Percentiles rank a stretch among this genome's conserved stretches.
Conservation (phyloP, 2,797 vertebrate genomes). For the Phoeniculus purpureus region DNA sequence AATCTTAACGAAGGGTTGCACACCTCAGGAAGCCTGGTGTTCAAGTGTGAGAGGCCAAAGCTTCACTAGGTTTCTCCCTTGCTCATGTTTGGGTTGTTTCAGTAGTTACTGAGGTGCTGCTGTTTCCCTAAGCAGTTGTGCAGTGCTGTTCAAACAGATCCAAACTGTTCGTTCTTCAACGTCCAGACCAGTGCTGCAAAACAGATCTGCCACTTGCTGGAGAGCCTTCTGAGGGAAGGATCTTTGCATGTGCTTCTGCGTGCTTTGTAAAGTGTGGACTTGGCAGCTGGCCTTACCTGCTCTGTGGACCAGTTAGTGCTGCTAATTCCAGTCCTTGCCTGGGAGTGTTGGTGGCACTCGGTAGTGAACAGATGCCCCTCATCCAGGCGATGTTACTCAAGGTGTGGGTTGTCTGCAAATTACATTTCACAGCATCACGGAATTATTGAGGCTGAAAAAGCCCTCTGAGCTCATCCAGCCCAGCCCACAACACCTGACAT, state of each 20-base stretch:
- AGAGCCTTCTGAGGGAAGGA: background rate
- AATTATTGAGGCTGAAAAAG: too few relatives aligned
- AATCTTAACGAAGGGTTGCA: background rate
- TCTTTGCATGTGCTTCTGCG: background rate
- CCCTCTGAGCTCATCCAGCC: too few relatives aligned
- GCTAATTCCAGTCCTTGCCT: background rate
- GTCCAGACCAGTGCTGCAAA: background rate
- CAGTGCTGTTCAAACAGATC: background rate
- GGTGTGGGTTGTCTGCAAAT: background rate
- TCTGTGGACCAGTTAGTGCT: background rate
- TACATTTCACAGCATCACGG: too few relatives aligned
- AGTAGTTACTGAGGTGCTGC: background rate
- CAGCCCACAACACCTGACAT: too few relatives aligned
- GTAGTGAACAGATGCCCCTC: background rate
- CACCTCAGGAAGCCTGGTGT: background rate
- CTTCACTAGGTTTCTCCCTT: background rate
- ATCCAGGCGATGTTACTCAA: background rate
- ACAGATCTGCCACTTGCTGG: background rate
- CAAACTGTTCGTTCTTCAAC: background rate
- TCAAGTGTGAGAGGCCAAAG: background rate
- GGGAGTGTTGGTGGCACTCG: background rate
- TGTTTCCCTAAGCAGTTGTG: background rate
- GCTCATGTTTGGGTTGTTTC: background rate
- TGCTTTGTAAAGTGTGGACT: background rate
- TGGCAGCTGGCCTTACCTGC: background rate